These are phyloP conservation scores for Tyto alba DNA, from an alignment of 2,113 vertebrate species.

Conservation along the genomic window DNA sequence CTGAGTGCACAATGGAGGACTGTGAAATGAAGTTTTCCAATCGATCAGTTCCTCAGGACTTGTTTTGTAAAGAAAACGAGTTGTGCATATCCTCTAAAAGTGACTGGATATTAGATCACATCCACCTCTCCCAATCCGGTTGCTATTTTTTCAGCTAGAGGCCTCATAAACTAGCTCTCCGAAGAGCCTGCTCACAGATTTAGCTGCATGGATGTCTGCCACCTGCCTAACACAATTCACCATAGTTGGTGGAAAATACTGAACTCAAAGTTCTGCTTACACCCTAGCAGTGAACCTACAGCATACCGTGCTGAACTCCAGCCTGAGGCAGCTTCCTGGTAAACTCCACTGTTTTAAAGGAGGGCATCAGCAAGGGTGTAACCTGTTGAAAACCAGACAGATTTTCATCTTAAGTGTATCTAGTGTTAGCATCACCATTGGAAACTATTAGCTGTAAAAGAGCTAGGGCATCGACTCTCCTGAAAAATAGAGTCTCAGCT, in stretches of 20 bases:
- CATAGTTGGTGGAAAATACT: not conserved
- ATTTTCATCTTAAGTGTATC: not conserved
- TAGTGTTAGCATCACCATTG: not conserved
- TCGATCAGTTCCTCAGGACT: not conserved
- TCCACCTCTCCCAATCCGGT: not conserved
- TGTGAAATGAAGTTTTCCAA: not conserved
- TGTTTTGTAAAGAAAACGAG: not conserved
- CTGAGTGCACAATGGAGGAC: not conserved
- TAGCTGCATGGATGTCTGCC: not conserved
- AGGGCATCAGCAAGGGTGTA: not conserved
- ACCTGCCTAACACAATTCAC: fast-evolving
- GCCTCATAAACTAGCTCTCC: not conserved
- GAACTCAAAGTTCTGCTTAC: not conserved
- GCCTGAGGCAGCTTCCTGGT: not conserved
- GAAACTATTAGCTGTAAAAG: not conserved
- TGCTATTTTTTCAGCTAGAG: not conserved
- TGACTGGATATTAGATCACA: not conserved
- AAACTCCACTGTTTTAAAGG: not conserved
- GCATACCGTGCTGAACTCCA: not conserved
- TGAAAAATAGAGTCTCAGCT: not conserved
- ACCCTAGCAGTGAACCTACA: not conserved
- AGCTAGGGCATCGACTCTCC: fast-evolving
- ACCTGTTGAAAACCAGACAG: not conserved
- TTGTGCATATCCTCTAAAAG: not conserved
- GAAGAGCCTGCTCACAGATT: not conserved